Evolutionary conservation across 1,140 invertebrate genomes (phyloP), one percentile per base, ranked within the genome.

Genomic region (Hypothenemus hampei): DNA sequence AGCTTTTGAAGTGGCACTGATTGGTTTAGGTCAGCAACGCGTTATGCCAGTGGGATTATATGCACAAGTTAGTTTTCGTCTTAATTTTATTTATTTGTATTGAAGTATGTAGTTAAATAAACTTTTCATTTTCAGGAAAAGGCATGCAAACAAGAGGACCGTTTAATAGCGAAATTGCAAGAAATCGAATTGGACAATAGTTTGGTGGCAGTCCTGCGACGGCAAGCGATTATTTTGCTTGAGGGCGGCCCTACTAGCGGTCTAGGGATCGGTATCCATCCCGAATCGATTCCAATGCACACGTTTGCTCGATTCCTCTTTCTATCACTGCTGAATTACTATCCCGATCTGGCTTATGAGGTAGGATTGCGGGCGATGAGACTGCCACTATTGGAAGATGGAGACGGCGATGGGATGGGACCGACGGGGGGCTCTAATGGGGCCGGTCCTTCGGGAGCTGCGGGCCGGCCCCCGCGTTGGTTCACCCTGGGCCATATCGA

Each of bases 231-330:
- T 33, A 77, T 83, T 13, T 68, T 86, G 29, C 69, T 87, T 22
- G 79, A 82, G 69, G 85, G 85, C 15, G 88, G 87, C 0, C 84
- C 86, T 0, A 80, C 81, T 4, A 86, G 85, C 64, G 87, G 86
- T 7, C 73, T 85, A 24, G 87, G 87, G 20, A 77, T 82, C 37
- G 82, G 81, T 15, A 84, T 90, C 51, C 87, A 89, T 69, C 81
- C 86, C 1, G 85, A 90, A 62, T 79, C 79, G 2, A 79, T 87
- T 40, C 89, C 88, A 11, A 88, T 90, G 78, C 87, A 91, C 68
- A 89, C 86, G 22, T 89, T 89, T 72, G 87, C 87, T 11, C 49
- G 85, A 50, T 91, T 84, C 67, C 73, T 91, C 43, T 92, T 91
- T 73, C 78, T 82, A 29, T 82, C 85, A 8, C 73, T 91, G 33